A percentile compares a stretch with the other conserved stretches of the same genome.
These are phyloP conservation scores for Linnaemya vulpina DNA, from an alignment of 2,888 invertebrate species.

Conservation along the genomic window DNA sequence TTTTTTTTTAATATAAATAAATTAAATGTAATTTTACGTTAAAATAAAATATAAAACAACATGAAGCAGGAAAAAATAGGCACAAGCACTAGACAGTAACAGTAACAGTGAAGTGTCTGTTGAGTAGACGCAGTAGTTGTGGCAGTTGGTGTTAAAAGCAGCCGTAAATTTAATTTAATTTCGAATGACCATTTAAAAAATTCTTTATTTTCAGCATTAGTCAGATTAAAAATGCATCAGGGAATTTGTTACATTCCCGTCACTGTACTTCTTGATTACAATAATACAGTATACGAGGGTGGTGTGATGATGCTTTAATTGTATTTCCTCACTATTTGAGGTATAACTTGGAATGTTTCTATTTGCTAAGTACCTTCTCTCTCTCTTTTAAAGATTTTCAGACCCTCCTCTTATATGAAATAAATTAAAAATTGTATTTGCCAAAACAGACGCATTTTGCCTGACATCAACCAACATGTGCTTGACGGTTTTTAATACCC, in stretches of 20 bases:
- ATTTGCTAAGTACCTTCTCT: no score
- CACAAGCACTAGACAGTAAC: background rate
- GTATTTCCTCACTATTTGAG: no score
- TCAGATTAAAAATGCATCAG: background rate
- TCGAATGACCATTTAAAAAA: slow-evolving; percentile 8
- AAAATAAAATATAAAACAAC: slow-evolving; percentile 17
- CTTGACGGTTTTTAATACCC: slow-evolving; percentile 4
- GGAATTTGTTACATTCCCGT: no score
- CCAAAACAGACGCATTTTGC: background rate
- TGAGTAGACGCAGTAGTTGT: slow-evolving; percentile 11
- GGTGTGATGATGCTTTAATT: no score
- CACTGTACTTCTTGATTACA: background rate
- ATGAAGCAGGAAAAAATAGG: background rate
- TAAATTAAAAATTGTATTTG: background rate
- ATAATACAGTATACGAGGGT: background rate
- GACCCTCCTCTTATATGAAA: background rate
- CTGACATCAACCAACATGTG: background rate
- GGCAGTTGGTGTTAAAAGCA: background rate
- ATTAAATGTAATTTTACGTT: slow-evolving; percentile 24
- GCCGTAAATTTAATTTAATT: background rate
- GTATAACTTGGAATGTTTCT: no score
- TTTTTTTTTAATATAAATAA: background rate
- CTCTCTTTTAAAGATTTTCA: no score
- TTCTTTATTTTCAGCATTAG: background rate
- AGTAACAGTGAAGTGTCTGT: slow-evolving; percentile 5